Percentiles rank a stretch among this genome's conserved stretches.
Evolutionary conservation across 1,140 invertebrate genomes (phyloP).

Genomic region (Drosophila funebris): DNA sequence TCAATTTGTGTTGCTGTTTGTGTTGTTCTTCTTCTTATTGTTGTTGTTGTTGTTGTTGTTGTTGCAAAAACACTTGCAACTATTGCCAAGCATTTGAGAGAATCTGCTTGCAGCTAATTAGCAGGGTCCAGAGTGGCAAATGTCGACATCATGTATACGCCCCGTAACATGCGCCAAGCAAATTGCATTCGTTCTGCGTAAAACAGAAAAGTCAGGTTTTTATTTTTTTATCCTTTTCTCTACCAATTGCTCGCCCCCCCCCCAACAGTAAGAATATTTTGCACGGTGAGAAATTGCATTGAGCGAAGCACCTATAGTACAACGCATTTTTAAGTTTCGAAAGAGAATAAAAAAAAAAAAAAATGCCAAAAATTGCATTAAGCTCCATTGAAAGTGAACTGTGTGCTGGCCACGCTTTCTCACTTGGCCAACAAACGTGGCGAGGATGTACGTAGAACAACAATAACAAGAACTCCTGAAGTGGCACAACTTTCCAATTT

Average conservation of each 20-base stretch:
- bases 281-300: slow-evolving; percentile 55
- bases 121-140: slow-evolving; percentile 62
- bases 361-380: slow-evolving; percentile 75
- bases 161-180: slow-evolving; percentile 64
- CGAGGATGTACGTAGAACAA: neutral
- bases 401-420: neutral
- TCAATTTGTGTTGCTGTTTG: slow-evolving; percentile 30
- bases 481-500: slow-evolving; percentile 66
- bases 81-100: slow-evolving; percentile 26
- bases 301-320: slow-evolving; percentile 18
- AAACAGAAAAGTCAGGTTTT: neutral
- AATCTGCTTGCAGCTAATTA: slow-evolving; percentile 78
- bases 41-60: slow-evolving; percentile 10
- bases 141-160: slow-evolving; percentile 76
- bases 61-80: neutral
- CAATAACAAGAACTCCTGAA: neutral
- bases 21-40: neutral
- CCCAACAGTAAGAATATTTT: slow-evolving; percentile 52
- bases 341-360: neutral
- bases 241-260: slow-evolving; percentile 12
- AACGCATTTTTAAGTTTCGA: neutral
- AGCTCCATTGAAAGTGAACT: slow-evolving; percentile 68
- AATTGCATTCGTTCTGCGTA: slow-evolving; percentile 54
- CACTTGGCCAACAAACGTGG: neutral
- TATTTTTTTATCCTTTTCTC: neutral